Base-by-base conservation (phyloP, 2,888 invertebrate species). In the Hermodice carunculata region DNA sequence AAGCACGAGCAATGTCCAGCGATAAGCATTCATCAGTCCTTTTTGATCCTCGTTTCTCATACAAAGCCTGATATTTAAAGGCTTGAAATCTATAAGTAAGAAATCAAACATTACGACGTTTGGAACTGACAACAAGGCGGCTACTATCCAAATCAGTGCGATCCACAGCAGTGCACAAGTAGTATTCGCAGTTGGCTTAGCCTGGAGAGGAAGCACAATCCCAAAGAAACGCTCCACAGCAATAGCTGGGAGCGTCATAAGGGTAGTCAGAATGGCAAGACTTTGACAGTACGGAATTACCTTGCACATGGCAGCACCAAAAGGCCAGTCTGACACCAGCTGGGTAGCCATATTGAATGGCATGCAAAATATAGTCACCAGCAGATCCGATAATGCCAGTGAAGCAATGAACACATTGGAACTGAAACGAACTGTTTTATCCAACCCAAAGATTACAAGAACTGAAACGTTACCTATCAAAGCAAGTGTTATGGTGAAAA, bases 331-430 rank as follows among this genome's bases (percentile, higher is more conserved):
- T 0, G 58, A 64, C 1, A 65, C 64, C 5, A 74, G 34, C 0
- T 68, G 64, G 26, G 49, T 64, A 8, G 68, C 70, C 8, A 78
- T 66, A 51, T 76, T 73, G 34, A 78, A 57, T 1, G 78, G 78
- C 19, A 74, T 73, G 52, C 71, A 70, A 3, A 73, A 74, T 4
- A 74, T 51, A 0, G 74, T 67, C n/a, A 77, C 67, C 28, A 75
- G 64, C 19, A 79, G 54, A 53, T 79, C 78, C 59, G 76, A 76
- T 22, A 75, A 61, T 1, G 79, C 76, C 22, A 79, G 69, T 8
- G 78, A 78, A 11, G 76, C 65, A 14, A 78, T 76, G 62, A 77
- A 78, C 5, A 77, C 72, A 54, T 78, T 79, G 3, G 76, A 76
- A 4, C 71, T 72, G 3, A 75, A 75, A 5, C 78, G 70, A 75